Base-by-base conservation (phyloP, 2,797 vertebrate genomes). In the Epinephelus malabaricus region DNA sequence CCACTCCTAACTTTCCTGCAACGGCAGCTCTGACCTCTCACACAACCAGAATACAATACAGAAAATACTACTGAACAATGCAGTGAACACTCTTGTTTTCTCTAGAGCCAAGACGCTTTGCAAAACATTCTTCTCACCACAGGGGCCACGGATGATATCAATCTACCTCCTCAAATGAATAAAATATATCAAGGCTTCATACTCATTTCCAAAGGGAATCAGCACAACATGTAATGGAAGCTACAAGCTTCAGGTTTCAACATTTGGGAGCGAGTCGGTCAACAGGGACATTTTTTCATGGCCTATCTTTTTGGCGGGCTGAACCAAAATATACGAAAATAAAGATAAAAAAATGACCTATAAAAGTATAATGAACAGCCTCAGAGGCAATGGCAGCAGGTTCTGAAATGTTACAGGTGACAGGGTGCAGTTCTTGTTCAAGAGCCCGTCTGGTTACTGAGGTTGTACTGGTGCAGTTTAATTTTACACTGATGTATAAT, bases 1-100 rank as follows among this genome's bases (percentile, higher is more conserved):
- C 62, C 72, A 30, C 70, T 81, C 65, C 64, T 47, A 76, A 77
- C 73, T 51, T 81, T 53, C 43, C 73, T 63, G 64, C n/a, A 21
- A 47, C 56, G 61, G 61, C 77, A 73, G 61, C 71, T 69, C 62
- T 77, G 73, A 68, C 72, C 50, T 79, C 70, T 65, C 72, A 30
- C 61, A 80, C 19, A 72, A 51, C 7, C 62, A 73, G 49, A 65
- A 65, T 63, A 69, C 66, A 75, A 63, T 54, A 64, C 27, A 77
- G 43, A 59, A 69, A 77, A 73, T 54, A 79, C 43, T 3, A 45
- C 6, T 59, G 69, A 67, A 72, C 54, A 64, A 53, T 69, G 14
- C 51, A 8, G 23, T 5, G 53, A 65, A 12, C 21, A 14, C 34
- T 49, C 14, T 17, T 64, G 50, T 67, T 77, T 77, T 45, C 43